These are phyloP conservation scores for Bradypodion ventrale DNA, from an alignment of 2,797 vertebrate species.

Conservation along the genomic window DNA sequence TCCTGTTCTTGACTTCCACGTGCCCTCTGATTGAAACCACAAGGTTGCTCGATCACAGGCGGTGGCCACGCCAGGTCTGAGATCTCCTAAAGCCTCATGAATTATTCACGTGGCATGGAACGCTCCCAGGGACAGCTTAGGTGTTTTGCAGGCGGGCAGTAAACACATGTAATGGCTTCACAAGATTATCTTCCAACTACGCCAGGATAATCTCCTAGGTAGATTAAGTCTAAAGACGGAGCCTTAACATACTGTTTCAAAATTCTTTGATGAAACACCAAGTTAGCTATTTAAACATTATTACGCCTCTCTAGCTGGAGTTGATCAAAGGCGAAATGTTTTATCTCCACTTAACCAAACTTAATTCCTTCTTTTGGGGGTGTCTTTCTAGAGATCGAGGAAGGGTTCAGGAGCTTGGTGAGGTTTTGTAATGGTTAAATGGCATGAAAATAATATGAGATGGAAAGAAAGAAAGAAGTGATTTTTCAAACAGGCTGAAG, in stretches of 20 bases:
- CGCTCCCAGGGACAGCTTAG: background rate
- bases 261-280: conserved; percentile 27
- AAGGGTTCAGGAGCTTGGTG: background rate
- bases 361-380: background rate
- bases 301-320: background rate
- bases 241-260: background rate
- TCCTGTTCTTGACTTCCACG: accelerated
- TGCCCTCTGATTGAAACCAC: background rate
- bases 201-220: conserved; percentile 29
- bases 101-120: conserved; percentile 10
- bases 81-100: background rate
- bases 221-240: conserved; percentile 44
- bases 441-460: background rate
- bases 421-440: conserved; percentile 21
- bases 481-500: conserved; percentile 44
- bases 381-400: conserved; percentile 2
- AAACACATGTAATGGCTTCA: conserved; percentile 43
- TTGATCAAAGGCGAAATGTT: accelerated
- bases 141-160: background rate
- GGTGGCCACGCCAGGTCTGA: background rate
- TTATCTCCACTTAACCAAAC: background rate
- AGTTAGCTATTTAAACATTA: background rate
- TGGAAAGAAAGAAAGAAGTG: conserved; percentile 40
- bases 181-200: conserved; percentile 48
- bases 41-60: background rate